Evolutionary conservation across 1,140 invertebrate genomes (phyloP), one percentile per base, ranked within the genome.

Genomic region (Lasaia peninsularis): DNA sequence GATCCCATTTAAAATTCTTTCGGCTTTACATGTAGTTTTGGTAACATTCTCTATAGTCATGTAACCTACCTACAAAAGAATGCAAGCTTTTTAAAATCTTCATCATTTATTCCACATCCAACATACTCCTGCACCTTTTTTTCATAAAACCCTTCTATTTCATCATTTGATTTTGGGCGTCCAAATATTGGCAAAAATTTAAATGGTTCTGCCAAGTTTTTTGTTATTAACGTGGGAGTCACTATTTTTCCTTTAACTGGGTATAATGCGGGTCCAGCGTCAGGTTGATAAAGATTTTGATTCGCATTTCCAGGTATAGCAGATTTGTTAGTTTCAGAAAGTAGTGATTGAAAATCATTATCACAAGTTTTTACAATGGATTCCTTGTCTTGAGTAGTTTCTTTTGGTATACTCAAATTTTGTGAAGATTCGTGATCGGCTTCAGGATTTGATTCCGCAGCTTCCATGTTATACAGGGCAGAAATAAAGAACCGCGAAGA

Each of bases 121-220:
- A 82, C 71, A 76, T 66, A 82, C 33, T 78, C 72, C 53, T 68
- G 73, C 11, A 80, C 59, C 50, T 76, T 74, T 12, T 70, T 60
- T n/a, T 60, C 56, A 24, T 69, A 54, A 56, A 71, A 76, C 0
- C 67, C 34, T 4, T 70, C 44, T 10, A 79, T 48, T 5, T 64
- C 54, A 7, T 7, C 56, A 40, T 69, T 69, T 2, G 50, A 56
- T 31, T 70, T 65, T 5, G 81, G 73, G 28, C 52, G 61, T 8
- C 73, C 76, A 65, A 53, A 67, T 35, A 85, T 63, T n/a, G 81
- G 81, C 5, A 85, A 56, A 11, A 55, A 67, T 35, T 65, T 61
- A 60, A 81, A 85, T 3, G 60, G 61, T 54, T 75, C 62, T 5
- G 73, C 61, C 5, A 85, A 62, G 35, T 78, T 81, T 31, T 71